Evolutionary conservation across 2,113 vertebrate genomes (phyloP), one percentile per base, ranked within the genome.

Genomic region (Clarias gariepinus): DNA sequence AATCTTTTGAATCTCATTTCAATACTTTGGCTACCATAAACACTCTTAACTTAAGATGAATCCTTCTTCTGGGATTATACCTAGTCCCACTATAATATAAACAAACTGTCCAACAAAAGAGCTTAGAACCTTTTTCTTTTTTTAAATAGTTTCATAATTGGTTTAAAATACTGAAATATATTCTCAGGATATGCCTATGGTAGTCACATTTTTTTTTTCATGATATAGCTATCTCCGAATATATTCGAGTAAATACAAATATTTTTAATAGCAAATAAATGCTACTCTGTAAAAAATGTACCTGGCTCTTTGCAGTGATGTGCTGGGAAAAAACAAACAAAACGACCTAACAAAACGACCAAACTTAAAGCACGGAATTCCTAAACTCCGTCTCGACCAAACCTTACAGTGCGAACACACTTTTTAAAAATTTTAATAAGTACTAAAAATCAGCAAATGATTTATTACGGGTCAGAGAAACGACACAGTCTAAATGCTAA

Each of bases 11-110:
- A 87, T 87, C 81, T 81, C 79, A 83, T 82, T 57, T 85, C 55
- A 82, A 90, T 92, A 94, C 94, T 94, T 94, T 94, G 95, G 94
- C 93, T 94, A 91, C 81, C 88, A 91, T 90, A 90, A 91, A 95
- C 92, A 91, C 90, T 91, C 92, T 89, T 33, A 79, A 79, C 53
- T 79, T 81, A 41, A 87, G 76, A 84, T 86, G 86, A 52, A 80
- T 79, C 83, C 86, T 90, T 85, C 86, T 88, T 89, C 87, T 61
- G 86, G 89, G 86, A 90, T 84, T 68, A 69, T 16, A 73, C 77
- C 79, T 64, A 58, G 71, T 77, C 64, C 52, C 52, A 69, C 69
- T 76, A 82, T 86, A 58, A 74, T 90, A 90, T 83, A 87, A 87
- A 87, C 83, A 85, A 79, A 77, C 81, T 78, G 73, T 87, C 81